These are phyloP conservation scores for Linnaemya tessellans DNA, from an alignment of 2,888 invertebrate genomes.

Conservation along the genomic window DNA sequence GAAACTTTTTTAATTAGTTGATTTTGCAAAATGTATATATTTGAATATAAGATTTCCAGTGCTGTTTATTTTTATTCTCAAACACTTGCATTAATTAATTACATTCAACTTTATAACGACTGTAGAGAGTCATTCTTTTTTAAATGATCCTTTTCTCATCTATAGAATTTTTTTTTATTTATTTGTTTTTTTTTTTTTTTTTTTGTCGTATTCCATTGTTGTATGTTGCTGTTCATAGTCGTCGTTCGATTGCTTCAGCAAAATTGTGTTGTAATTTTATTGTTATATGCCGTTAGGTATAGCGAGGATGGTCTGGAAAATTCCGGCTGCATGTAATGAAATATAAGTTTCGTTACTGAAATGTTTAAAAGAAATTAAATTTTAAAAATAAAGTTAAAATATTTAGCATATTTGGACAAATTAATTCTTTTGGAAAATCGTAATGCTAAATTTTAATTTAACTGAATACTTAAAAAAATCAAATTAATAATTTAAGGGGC, in stretches of 20 bases:
- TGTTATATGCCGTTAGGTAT: conserved; percentile 42
- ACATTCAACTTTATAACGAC: conserved; percentile 62
- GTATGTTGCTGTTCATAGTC: conserved; percentile 55
- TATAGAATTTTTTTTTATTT: neutral
- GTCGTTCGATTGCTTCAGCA: conserved; percentile 57
- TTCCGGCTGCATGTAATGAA: neutral
- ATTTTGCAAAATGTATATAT: conserved; percentile 11
- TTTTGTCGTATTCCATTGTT: conserved; percentile 38
- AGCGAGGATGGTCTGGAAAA: conserved; percentile 4
- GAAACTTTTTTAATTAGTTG: conserved; percentile 50
- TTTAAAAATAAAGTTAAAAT: too few relatives aligned
- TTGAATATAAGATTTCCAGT: conserved; percentile 26
- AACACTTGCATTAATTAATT: conserved; percentile 67
- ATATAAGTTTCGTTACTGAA: neutral
- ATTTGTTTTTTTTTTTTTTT: too few relatives aligned
- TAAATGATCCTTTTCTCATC: conserved; percentile 11
- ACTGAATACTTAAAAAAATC: too few relatives aligned
- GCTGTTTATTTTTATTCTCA: conserved; percentile 3
- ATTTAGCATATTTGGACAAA: too few relatives aligned
- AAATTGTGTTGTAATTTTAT: conserved; percentile 58
- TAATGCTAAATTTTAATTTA: too few relatives aligned
- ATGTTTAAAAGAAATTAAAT: too few relatives aligned
- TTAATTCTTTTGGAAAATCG: too few relatives aligned
- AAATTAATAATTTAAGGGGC: too few relatives aligned
- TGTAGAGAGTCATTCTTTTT: conserved; percentile 48